A percentile compares a stretch with the other conserved stretches of the same genome.
Evolutionary conservation across 2,888 invertebrate species (phyloP).

Genomic region (Tetragonula carbonaria): DNA sequence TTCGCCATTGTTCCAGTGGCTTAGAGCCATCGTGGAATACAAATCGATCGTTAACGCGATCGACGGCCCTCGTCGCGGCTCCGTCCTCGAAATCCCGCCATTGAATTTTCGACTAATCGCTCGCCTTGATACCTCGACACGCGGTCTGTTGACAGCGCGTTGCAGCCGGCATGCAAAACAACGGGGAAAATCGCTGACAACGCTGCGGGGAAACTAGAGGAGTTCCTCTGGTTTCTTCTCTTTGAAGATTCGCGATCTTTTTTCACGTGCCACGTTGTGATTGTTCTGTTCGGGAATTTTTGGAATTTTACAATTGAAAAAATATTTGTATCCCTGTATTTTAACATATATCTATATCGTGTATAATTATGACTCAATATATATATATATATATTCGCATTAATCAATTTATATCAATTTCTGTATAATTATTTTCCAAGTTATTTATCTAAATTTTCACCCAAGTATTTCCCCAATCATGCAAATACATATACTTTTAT

Average conservation of each 20-base stretch:
- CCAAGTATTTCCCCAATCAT: too few species aligned
- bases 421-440: too few species aligned
- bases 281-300: too few species aligned
- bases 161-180: conserved; percentile 3
- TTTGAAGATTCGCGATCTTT: not conserved
- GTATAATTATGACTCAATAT: too few species aligned
- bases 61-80: conserved; percentile 28
- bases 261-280: not conserved
- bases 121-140: conserved; percentile 22
- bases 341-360: too few species aligned
- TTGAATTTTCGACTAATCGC: conserved; percentile 48
- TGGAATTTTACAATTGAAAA: too few species aligned
- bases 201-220: not conserved
- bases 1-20: conserved; percentile 39
- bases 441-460: too few species aligned
- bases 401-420: too few species aligned
- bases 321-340: too few species aligned
- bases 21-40: conserved; percentile 42
- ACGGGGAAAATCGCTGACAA: conserved; percentile 38
- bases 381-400: too few species aligned
- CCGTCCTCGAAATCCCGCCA: conserved; percentile 32
- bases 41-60: conserved; percentile 58
- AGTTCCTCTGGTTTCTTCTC: not conserved
- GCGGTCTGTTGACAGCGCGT: conserved; percentile 16
- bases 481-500: too few species aligned